These are phyloP conservation scores for Etheostoma nigrum DNA, from an alignment of 2,797 vertebrate species.

Conservation along the genomic window DNA sequence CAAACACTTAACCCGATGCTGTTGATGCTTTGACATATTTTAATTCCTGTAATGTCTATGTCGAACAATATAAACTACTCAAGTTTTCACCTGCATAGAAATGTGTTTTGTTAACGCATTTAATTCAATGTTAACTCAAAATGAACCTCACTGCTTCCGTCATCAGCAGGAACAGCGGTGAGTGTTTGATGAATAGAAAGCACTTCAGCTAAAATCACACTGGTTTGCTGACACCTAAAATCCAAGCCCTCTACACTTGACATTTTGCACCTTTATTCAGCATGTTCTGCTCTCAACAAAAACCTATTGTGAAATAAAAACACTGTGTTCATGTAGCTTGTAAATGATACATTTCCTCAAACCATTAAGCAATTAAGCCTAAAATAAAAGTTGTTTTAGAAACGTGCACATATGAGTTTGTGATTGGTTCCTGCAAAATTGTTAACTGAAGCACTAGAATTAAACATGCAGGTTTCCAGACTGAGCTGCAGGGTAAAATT, in stretches of 20 bases:
- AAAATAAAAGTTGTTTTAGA: slow-evolving; percentile 13
- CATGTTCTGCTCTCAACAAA: slow-evolving; percentile 54
- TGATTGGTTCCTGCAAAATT: no score
- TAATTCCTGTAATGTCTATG: slow-evolving; percentile 21
- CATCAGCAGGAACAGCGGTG: slow-evolving; percentile 55
- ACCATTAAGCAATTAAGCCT: slow-evolving; percentile 57
- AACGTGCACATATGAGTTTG: slow-evolving; percentile 22
- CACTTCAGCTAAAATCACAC: slow-evolving; percentile 73
- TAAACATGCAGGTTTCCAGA: no score
- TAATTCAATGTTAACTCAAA: slow-evolving; percentile 54
- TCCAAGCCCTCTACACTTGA: slow-evolving; percentile 67
- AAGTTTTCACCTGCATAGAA: slow-evolving; percentile 23
- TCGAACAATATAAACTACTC: slow-evolving; percentile 21
- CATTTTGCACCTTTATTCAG: slow-evolving; percentile 77
- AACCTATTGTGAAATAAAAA: slow-evolving; percentile 69
- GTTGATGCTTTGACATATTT: slow-evolving; percentile 22
- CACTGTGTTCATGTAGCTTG: slow-evolving; percentile 47
- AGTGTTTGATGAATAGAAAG: slow-evolving; percentile 73
- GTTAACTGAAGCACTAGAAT: no score
- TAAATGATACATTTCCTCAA: slow-evolving; percentile 69
- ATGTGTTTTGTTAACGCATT: slow-evolving; percentile 45
- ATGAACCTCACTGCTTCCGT: slow-evolving; percentile 63
- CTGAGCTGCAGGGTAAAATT: no score
- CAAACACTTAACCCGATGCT: slow-evolving; percentile 31
- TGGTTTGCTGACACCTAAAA: slow-evolving; percentile 76